Percentiles rank a stretch among this genome's conserved stretches.
Evolutionary conservation across 2,888 invertebrate species (phyloP).

Genomic region (Ditylenchus weischeri): DNA sequence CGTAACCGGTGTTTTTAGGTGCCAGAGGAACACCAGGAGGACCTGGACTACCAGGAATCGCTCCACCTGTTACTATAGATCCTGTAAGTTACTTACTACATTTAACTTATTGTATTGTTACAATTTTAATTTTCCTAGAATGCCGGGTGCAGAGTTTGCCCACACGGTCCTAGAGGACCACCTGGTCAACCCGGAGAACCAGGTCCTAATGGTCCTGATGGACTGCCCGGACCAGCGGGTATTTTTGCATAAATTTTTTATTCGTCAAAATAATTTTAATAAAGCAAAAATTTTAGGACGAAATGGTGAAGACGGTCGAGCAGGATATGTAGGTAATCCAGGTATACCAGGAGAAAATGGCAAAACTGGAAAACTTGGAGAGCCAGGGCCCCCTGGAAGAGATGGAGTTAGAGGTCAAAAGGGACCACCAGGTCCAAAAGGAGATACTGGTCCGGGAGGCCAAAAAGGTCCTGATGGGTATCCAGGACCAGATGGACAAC

Average conservation of each 20-base stretch:
- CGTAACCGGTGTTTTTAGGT: slow-evolving; percentile 25
- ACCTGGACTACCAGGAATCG: slow-evolving; percentile 37
- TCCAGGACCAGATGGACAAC: slow-evolving; percentile 38
- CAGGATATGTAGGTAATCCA: slow-evolving; percentile 36
- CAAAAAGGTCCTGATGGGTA: slow-evolving; percentile 38
- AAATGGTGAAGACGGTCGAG: slow-evolving; percentile 38
- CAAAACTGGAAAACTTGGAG: slow-evolving; percentile 33
- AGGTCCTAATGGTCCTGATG: slow-evolving; percentile 28
- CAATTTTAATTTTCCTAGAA: slow-evolving; percentile 14
- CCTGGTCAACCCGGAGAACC: slow-evolving; percentile 27
- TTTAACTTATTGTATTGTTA: background rate
- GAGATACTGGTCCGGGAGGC: slow-evolving; percentile 34
- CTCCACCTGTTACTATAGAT: slow-evolving; percentile 40
- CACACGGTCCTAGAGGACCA: slow-evolving; percentile 39
- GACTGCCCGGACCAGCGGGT: slow-evolving; percentile 30
- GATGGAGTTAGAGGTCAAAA: slow-evolving; percentile 36
- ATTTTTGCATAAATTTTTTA: background rate
- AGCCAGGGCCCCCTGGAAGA: slow-evolving; percentile 34
- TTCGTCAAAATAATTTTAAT: background rate
- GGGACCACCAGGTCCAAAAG: slow-evolving; percentile 36
- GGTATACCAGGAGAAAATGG: slow-evolving; percentile 31
- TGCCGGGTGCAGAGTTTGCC: slow-evolving; percentile 36
- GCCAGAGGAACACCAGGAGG: slow-evolving; percentile 31
- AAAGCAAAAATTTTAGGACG: slow-evolving; percentile 25
- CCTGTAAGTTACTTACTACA: slow-evolving; percentile 23